Evolutionary conservation across 2,888 invertebrate genomes (phyloP).

Genomic region (Bembecia ichneumoniformis): DNA sequence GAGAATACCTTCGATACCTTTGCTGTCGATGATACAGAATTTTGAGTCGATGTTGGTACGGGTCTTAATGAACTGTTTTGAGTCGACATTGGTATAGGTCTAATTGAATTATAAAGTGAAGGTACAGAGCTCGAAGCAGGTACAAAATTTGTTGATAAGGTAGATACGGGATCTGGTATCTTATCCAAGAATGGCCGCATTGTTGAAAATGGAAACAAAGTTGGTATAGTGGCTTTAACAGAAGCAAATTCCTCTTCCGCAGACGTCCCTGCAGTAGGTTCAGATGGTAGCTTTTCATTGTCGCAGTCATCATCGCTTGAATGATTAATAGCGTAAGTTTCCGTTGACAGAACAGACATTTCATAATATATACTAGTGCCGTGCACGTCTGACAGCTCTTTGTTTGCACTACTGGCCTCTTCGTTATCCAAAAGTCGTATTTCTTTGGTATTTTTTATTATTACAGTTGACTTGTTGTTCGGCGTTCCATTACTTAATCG

Average conservation of each 20-base stretch:
- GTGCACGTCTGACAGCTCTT: conserved; percentile 58
- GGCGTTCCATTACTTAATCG: conserved; percentile 58
- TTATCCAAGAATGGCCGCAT: conserved; percentile 16
- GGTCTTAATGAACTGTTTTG: conserved; percentile 18
- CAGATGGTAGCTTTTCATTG: conserved; percentile 37
- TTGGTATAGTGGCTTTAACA: conserved; percentile 30
- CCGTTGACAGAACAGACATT: conserved; percentile 63
- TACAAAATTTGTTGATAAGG: conserved; percentile 26
- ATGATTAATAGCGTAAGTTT: conserved; percentile 53
- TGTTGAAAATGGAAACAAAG: conserved; percentile 19
- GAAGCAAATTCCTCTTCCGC: conserved; percentile 36
- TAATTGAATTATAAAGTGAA: conserved; percentile 21
- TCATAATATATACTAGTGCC: conserved; percentile 69
- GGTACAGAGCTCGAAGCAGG: conserved; percentile 24
- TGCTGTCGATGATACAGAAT: conserved; percentile 34
- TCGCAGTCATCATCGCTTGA: conserved; percentile 55
- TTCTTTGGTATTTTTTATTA: conserved; percentile 70
- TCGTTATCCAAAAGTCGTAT: conserved; percentile 59
- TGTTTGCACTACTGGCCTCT: conserved; percentile 44
- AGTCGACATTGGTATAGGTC: conserved; percentile 28
- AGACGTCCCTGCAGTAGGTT: conserved; percentile 40
- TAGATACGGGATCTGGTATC: conserved; percentile 11
- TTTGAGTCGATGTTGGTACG: conserved; percentile 32
- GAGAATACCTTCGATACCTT: conserved; percentile 31
- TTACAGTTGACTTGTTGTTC: conserved; percentile 59